phyloP scores from a whole-genome alignment of 2,797 vertebrate species.

The Microctenopoma steveboyesi region DNA sequence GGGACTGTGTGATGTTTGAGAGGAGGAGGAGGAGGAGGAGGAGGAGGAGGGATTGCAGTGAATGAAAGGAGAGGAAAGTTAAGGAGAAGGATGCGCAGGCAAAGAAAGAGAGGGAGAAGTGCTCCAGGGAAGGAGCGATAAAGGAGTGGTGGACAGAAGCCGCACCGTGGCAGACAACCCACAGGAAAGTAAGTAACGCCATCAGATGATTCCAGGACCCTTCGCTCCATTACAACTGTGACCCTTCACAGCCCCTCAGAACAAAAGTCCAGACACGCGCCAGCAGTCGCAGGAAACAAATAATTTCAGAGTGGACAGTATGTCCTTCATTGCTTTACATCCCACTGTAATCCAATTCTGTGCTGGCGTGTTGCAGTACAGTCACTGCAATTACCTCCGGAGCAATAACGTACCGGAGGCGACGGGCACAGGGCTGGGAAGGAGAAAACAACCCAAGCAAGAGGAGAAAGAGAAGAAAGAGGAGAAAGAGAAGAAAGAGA shows the following conservation, averaged over 20 bases:
- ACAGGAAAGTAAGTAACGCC: slow-evolving; percentile 3
- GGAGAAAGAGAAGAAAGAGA: neutral
- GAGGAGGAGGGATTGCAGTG: slow-evolving; percentile 20
- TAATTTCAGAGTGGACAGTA: slow-evolving; percentile 46
- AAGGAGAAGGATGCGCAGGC: neutral
- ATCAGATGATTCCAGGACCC: slow-evolving; percentile 12
- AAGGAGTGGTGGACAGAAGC: neutral
- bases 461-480: neutral
- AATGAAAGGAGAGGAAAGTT: slow-evolving; percentile 8
- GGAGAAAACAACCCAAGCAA: neutral
- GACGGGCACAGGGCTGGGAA: neutral
- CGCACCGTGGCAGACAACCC: neutral
- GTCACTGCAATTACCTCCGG: slow-evolving; percentile 49
- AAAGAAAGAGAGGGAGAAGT: neutral
- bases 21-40: slow-evolving; percentile 35
- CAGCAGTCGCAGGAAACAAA: slow-evolving; percentile 30
- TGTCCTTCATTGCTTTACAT: slow-evolving; percentile 59
- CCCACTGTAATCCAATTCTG: slow-evolving; percentile 51
- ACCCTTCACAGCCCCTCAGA: slow-evolving; percentile 29
- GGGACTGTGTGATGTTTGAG: slow-evolving; percentile 70
- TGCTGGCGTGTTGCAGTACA: slow-evolving; percentile 31
- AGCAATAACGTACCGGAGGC: slow-evolving; percentile 49
- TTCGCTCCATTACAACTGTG: slow-evolving; percentile 10
- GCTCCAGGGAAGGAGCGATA: neutral
- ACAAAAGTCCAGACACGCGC: slow-evolving; percentile 35